Evolutionary conservation across 1,140 invertebrate genomes (phyloP).

Genomic region (Bilobella aurantiaca): DNA sequence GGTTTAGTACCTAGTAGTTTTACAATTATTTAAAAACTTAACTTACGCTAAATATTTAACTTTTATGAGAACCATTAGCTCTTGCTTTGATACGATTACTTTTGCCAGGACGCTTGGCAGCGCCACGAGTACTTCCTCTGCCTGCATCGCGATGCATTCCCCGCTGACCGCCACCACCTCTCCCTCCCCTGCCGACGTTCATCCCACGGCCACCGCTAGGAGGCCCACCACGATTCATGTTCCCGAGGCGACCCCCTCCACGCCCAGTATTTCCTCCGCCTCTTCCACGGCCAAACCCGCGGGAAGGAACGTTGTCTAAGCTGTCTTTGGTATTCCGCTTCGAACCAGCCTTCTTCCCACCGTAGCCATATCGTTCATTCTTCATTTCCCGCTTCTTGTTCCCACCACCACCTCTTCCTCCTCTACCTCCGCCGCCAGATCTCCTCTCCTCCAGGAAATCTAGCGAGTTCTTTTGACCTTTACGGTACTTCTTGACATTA

Average conservation of each 20-base stretch:
- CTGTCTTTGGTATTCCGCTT: conserved; percentile 83
- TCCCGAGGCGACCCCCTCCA: conserved; percentile 14
- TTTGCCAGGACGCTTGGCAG: no score
- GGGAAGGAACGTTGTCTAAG: conserved; percentile 20
- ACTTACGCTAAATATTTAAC: no score
- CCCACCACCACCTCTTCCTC: not conserved
- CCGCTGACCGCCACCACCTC: conserved; percentile 10
- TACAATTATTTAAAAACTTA: no score
- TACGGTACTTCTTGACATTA: conserved; percentile 72
- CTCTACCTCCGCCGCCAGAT: not conserved
- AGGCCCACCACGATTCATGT: conserved; percentile 14
- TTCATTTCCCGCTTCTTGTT: conserved; percentile 49
- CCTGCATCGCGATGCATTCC: conserved; percentile 9
- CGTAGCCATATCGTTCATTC: conserved; percentile 85
- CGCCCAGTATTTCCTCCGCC: conserved; percentile 19
- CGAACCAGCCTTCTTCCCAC: conserved; percentile 81
- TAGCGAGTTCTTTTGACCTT: conserved; percentile 64
- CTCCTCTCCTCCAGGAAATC: conserved; percentile 66
- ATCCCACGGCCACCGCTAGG: conserved; percentile 27
- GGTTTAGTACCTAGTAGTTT: no score
- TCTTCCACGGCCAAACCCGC: not conserved
- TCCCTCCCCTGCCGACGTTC: conserved; percentile 9
- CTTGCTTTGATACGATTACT: no score
- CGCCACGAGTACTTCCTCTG: conserved; percentile 18
- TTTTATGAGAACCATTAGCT: no score